Evolutionary conservation across 2,888 invertebrate species (phyloP).

Genomic region (Blastobasis adustella): DNA sequence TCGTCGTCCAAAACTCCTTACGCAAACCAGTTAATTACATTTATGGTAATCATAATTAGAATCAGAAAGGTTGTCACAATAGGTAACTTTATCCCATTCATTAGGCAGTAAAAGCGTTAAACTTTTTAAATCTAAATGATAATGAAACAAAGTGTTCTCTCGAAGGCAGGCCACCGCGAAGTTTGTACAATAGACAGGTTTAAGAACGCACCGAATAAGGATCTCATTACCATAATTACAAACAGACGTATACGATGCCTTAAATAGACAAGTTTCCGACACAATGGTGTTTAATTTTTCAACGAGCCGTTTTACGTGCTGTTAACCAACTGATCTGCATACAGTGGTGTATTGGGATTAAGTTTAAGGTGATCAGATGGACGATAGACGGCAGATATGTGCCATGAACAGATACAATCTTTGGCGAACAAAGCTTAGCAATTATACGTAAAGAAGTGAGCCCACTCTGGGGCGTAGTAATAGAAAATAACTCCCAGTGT

Average conservation of each 20-base stretch:
- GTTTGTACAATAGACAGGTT: conserved; percentile 23
- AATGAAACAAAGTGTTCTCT: conserved; percentile 25
- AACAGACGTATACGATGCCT: conserved; percentile 13
- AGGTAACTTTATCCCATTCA: no score
- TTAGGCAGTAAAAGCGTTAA: not conserved
- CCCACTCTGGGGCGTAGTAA: no score
- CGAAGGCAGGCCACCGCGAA: conserved; percentile 19
- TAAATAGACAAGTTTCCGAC: not conserved
- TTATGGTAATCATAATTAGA: no score
- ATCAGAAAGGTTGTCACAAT: no score
- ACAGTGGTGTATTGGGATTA: conserved; percentile 2
- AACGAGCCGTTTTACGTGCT: not conserved
- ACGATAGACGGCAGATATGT: no score
- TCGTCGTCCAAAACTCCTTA: no score
- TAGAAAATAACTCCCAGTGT: no score
- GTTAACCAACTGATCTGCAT: conserved; percentile 6
- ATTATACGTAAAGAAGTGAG: no score
- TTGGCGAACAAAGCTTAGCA: no score
- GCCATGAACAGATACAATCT: no score
- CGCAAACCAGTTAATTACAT: no score
- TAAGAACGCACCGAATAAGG: conserved; percentile 34
- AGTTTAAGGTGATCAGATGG: not conserved
- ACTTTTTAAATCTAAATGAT: conserved; percentile 15
- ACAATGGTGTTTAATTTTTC: conserved; percentile 6
- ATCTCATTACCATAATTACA: conserved; percentile 37